Conservation (phyloP, 2,888 invertebrate genomes). For the Epinotia nisella region DNA sequence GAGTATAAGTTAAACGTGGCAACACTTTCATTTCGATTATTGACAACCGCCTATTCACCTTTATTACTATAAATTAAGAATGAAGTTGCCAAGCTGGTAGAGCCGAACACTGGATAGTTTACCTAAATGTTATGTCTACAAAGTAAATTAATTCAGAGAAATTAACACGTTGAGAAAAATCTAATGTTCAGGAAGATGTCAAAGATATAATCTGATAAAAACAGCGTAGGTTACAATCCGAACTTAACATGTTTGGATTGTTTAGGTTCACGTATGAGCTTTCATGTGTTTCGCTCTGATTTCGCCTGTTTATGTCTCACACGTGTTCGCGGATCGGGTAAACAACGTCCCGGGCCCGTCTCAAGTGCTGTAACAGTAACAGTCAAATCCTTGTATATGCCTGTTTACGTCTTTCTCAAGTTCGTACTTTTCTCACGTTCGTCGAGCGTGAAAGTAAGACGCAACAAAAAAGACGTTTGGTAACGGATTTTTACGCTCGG, state of each 20-base stretch:
- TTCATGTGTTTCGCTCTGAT: conserved; percentile 54
- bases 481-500: conserved; percentile 80
- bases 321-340: conserved; percentile 53
- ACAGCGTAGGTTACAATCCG: conserved; percentile 3
- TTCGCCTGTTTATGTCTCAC: conserved; percentile 63
- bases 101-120: too few relatives aligned
- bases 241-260: conserved; percentile 40
- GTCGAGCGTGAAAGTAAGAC: conserved; percentile 43
- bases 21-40: too few relatives aligned
- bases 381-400: conserved; percentile 23
- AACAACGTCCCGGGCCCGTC: conserved; percentile 49
- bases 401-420: conserved; percentile 18
- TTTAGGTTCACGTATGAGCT: conserved; percentile 46
- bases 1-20: too few relatives aligned
- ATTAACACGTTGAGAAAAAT: conserved; percentile 4
- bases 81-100: too few relatives aligned
- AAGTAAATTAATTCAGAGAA: not conserved
- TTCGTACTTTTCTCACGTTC: conserved; percentile 38
- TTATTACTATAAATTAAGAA: too few relatives aligned
- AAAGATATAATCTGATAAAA: too few relatives aligned
- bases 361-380: conserved; percentile 48
- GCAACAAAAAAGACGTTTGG: conserved; percentile 47
- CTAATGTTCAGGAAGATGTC: conserved; percentile 34
- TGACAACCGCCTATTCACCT: too few relatives aligned
- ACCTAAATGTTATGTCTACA: not conserved